Conservation (phyloP, 2,888 invertebrate genomes). For the Polylopha cassiicola region DNA sequence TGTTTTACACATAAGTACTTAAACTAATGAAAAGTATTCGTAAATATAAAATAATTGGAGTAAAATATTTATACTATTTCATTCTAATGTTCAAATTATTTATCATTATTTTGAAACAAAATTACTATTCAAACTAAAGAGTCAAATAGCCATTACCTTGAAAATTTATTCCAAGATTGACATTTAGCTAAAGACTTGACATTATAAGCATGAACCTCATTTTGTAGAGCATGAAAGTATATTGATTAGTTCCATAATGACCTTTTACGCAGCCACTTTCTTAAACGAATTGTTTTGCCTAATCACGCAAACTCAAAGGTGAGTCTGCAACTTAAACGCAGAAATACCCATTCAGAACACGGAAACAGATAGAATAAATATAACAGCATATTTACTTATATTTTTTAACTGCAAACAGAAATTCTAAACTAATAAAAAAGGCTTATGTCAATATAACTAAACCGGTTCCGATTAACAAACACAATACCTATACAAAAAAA, state of each 20-base stretch:
- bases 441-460: too few relatives aligned
- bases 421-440: background rate
- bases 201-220: constrained; percentile 46
- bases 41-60: too few relatives aligned
- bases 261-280: constrained; percentile 53
- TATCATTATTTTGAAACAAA: background rate
- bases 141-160: too few relatives aligned
- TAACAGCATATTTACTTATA: too few relatives aligned
- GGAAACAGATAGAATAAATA: too few relatives aligned
- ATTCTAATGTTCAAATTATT: background rate
- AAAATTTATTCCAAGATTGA: constrained; percentile 34
- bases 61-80: too few relatives aligned
- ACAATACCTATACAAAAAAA: constrained; percentile 6
- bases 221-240: constrained; percentile 38
- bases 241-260: constrained; percentile 54
- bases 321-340: constrained; percentile 24
- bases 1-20: too few relatives aligned
- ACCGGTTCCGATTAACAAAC: constrained; percentile 24
- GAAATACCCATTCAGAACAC: too few relatives aligned
- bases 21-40: too few relatives aligned
- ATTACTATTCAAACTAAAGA: background rate
- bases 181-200: constrained; percentile 61
- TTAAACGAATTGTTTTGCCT: constrained; percentile 36
- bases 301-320: constrained; percentile 43
- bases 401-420: background rate